Base-by-base conservation (phyloP, 2,113 vertebrate genomes). In the Meleagris gallopavo region DNA sequence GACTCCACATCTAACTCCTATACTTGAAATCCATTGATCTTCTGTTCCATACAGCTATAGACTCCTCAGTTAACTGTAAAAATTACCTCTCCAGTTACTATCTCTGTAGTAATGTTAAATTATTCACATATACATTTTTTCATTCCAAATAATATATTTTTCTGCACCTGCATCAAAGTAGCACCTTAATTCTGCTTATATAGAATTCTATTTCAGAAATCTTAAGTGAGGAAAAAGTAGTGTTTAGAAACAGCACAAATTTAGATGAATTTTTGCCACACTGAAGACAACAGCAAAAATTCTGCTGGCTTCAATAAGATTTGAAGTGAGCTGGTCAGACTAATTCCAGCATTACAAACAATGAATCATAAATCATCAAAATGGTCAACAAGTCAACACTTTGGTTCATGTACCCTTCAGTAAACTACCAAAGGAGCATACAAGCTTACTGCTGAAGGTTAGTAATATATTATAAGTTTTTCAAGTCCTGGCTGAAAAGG, bases 171-270 rank as follows among this genome's bases (percentile, higher is more conserved):
- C 34, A 80, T 58, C 80, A 34, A 82, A 78, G 60, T 8, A 94
- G 78, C 45, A 20, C 32, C 32, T 89, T n/a, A 6, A 48, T 69
- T 86, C 30, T 20, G 15, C 65, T 64, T 60, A 41, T 21, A 45
- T 4, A 34, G 29, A 3, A 3, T 72, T 90, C 69, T 77, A n/a
- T 38, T 88, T 83, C 54, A 66, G 64, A 50, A 54, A 50, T 61
- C 76, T 92, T 64, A 66, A 77, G 73, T 13, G 21, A 18, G 45
- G 13, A 36, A 84, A 83, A 70, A 38, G 1, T 11, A 79, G 3
- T 69, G 69, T 48, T 69, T 55, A 55, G 64, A 88, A 93, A 34
- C 38, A 64, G 45, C 38, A 93, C 84, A 92, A 93, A 83, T 58
- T 12, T 66, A 50, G 30, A 81, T 77, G 6, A 30, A 24, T 54